Evolutionary conservation across 1,140 invertebrate genomes (phyloP).

Genomic region (Pinna nobilis): DNA sequence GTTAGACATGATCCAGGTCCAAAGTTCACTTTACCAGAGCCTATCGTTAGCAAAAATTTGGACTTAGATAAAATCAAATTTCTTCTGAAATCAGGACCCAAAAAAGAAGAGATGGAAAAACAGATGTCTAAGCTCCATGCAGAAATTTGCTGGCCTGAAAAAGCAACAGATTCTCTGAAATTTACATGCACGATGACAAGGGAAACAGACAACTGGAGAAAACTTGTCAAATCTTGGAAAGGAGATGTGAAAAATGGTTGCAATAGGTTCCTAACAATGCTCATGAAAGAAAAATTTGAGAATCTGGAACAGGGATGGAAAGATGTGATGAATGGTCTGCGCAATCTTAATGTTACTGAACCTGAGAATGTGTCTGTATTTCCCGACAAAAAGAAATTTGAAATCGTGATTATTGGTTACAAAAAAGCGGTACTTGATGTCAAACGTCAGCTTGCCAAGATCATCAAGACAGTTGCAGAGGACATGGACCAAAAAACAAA

Average conservation of each 20-base stretch:
- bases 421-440: constrained; percentile 34
- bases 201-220: constrained; percentile 30
- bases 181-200: constrained; percentile 35
- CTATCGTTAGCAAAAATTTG: not conserved
- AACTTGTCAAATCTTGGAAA: constrained; percentile 37
- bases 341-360: constrained; percentile 2
- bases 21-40: no score
- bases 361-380: constrained; percentile 40
- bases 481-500: constrained; percentile 43
- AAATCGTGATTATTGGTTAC: constrained; percentile 43
- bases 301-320: constrained; percentile 45
- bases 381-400: constrained; percentile 1
- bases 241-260: constrained; percentile 15
- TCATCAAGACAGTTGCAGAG: constrained; percentile 15
- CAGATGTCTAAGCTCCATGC: constrained; percentile 1
- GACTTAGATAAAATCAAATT: constrained; percentile 19
- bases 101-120: constrained; percentile 11
- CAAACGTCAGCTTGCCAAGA: constrained; percentile 23
- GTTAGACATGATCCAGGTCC: no score
- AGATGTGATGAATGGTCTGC: constrained; percentile 26
- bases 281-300: constrained; percentile 9
- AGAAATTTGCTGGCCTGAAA: constrained; percentile 26
- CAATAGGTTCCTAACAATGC: not conserved
- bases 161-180: not conserved
- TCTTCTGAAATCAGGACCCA: constrained; percentile 3